Evolutionary conservation across 2,888 invertebrate species (phyloP).

Genomic region (Dorcus hopei): DNA sequence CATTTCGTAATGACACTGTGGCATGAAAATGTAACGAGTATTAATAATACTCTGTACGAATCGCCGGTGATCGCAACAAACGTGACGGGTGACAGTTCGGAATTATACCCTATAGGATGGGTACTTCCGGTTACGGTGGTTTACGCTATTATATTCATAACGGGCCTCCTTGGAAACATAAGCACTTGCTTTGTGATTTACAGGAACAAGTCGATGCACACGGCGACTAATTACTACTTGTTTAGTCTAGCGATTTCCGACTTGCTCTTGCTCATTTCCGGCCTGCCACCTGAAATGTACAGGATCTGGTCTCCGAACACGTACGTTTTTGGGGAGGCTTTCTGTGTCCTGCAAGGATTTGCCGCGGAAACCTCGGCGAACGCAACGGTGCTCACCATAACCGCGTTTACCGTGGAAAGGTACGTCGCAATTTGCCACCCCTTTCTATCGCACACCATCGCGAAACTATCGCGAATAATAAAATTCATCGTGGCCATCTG

Average conservation of each 20-base stretch:
- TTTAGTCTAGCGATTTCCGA: conserved; percentile 85
- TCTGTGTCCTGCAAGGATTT: conserved; percentile 75
- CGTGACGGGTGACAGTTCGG: conserved; percentile 19
- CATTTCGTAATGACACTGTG: neutral
- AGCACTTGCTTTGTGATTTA: conserved; percentile 83
- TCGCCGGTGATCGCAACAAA: conserved; percentile 4
- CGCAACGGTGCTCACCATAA: conserved; percentile 68
- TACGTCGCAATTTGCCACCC: conserved; percentile 71
- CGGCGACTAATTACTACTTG: conserved; percentile 76
- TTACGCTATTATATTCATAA: conserved; percentile 74
- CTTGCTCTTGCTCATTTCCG: conserved; percentile 71
- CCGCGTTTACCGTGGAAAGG: conserved; percentile 68
- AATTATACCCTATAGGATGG: conserved; percentile 49
- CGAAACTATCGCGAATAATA: conserved; percentile 79
- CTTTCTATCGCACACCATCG: conserved; percentile 75
- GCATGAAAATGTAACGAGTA: conserved; percentile 5
- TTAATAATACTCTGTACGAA: conserved; percentile 5
- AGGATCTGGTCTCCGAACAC: conserved; percentile 74
- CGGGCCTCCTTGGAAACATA: conserved; percentile 77
- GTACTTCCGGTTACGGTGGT: conserved; percentile 73
- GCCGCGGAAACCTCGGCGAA: conserved; percentile 79
- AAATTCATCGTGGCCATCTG: conserved; percentile 79
- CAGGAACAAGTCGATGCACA: conserved; percentile 79
- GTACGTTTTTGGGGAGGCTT: conserved; percentile 73
- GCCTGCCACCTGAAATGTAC: conserved; percentile 81